phyloP scores from a whole-genome alignment of 2,888 invertebrate genomes.

The Netelia melanura region DNA sequence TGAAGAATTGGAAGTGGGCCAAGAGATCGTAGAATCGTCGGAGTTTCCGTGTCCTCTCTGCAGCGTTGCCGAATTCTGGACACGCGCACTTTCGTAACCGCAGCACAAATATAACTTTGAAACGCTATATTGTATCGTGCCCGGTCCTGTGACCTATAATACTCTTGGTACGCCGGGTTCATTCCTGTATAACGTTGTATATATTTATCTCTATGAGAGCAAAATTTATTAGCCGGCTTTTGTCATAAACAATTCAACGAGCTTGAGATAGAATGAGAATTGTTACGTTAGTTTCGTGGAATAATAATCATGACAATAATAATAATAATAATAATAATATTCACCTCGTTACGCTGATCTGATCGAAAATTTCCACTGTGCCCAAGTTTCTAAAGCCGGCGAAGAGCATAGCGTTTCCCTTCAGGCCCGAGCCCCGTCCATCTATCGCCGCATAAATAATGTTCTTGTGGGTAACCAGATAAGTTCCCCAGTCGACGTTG shows the following conservation, averaged over 20 bases:
- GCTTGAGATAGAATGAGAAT: conserved; percentile 2
- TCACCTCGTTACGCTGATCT: conserved; percentile 93
- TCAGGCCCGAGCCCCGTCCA: conserved; percentile 94
- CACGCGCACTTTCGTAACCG: conserved; percentile 56
- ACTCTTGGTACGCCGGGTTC: conserved; percentile 1
- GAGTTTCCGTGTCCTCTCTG: conserved; percentile 51
- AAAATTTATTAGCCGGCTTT: not conserved
- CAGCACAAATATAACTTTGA: conserved; percentile 52
- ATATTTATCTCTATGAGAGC: not conserved
- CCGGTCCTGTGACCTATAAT: conserved; percentile 10
- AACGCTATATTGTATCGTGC: conserved; percentile 17
- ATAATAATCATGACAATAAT: not conserved
- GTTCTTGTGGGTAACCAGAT: conserved; percentile 92
- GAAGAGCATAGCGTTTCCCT: conserved; percentile 94
- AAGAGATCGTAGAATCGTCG: conserved; percentile 81
- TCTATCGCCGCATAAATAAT: conserved; percentile 96
- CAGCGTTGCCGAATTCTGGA: conserved; percentile 58
- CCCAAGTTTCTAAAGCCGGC: conserved; percentile 94
- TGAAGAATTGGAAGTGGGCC: conserved; percentile 80
- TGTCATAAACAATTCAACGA: conserved; percentile 1
- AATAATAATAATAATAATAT: conserved; percentile 54
- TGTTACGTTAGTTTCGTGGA: not conserved
- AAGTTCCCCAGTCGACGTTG: conserved; percentile 94
- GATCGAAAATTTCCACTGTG: conserved; percentile 95
- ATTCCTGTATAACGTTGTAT: not conserved